Evolutionary conservation across 2,113 vertebrate genomes (phyloP).

Genomic region (Oceanodroma tethys): DNA sequence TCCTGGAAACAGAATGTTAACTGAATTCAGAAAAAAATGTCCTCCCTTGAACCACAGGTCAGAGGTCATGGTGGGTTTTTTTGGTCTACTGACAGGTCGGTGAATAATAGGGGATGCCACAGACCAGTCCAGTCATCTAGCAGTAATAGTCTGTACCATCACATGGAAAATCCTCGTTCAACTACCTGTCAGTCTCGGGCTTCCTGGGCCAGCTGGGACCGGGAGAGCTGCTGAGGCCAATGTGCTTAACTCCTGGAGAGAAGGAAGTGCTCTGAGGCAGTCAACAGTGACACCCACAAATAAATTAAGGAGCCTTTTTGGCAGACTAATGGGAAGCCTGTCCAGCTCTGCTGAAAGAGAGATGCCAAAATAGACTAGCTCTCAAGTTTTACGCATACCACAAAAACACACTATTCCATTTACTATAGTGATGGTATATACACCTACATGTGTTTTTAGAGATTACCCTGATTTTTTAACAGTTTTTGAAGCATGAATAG

Average conservation of each 20-base stretch:
- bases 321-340: not conserved
- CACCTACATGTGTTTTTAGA: not conserved
- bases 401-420: not conserved
- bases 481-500: not conserved
- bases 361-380: not conserved
- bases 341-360: not conserved
- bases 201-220: not conserved
- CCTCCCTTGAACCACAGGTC: not conserved
- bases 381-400: not conserved
- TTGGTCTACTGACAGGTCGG: not conserved
- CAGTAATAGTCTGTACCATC: not conserved
- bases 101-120: not conserved
- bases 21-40: not conserved
- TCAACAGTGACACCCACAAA: not conserved
- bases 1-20: not conserved
- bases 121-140: not conserved
- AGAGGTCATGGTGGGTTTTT: not conserved
- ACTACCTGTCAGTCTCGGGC: not conserved
- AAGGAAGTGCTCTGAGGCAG: not conserved
- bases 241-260: not conserved
- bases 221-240: not conserved
- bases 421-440: not conserved
- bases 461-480: not conserved
- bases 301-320: not conserved
- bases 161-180: not conserved